These are phyloP conservation scores for Philopedon plagiatum DNA, from an alignment of 2,888 invertebrate genomes.

Conservation along the genomic window DNA sequence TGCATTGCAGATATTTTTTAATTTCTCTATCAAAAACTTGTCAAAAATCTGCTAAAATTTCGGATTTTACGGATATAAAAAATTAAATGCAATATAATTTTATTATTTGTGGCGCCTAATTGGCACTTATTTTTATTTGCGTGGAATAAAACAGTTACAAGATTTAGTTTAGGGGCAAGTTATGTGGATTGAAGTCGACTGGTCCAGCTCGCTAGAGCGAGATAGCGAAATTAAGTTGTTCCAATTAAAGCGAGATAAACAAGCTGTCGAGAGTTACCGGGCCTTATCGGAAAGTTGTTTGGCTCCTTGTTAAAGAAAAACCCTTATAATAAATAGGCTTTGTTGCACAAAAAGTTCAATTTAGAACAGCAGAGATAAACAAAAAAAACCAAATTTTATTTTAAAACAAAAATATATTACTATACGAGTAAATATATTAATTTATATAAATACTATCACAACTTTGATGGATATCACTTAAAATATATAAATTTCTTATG, in stretches of 20 bases:
- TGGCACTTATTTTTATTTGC: not conserved
- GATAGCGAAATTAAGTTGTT: not conserved
- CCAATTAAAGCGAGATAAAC: slow-evolving; percentile 24
- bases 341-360: too few species aligned
- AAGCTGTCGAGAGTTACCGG: not conserved
- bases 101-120: not conserved
- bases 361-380: too few species aligned
- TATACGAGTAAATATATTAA: slow-evolving; percentile 31
- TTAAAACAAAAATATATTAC: slow-evolving; percentile 38
- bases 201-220: slow-evolving; percentile 8
- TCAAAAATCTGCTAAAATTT: too few species aligned
- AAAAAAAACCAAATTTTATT: too few species aligned
- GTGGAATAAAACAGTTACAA: not conserved
- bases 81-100: not conserved
- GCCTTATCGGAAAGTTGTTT: not conserved
- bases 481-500: slow-evolving; percentile 6
- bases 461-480: slow-evolving; percentile 36
- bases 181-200: slow-evolving; percentile 20
- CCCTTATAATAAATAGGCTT: too few species aligned
- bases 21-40: not conserved
- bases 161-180: too few species aligned
- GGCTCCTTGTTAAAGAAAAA: too few species aligned
- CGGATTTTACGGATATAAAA: not conserved
- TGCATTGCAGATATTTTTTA: not conserved
- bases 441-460: slow-evolving; percentile 39